These are phyloP conservation scores for Tetramorium parvispinum DNA, from an alignment of 1,140 invertebrate genomes.

Conservation along the genomic window DNA sequence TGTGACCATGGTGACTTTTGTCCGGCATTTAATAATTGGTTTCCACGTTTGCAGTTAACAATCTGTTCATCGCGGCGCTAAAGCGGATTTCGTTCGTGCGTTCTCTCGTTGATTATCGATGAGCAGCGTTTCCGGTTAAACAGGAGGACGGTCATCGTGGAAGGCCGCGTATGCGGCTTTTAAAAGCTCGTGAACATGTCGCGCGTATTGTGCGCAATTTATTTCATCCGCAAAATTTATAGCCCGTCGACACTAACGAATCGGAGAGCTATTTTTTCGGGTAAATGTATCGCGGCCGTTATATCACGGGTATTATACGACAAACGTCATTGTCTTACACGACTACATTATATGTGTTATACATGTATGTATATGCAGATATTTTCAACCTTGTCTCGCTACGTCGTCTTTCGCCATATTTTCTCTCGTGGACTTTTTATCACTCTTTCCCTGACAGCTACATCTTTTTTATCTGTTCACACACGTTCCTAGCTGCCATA, in stretches of 20 bases:
- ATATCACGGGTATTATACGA: slow-evolving; percentile 7
- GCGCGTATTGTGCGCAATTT: background rate
- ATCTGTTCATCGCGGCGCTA: slow-evolving; percentile 46
- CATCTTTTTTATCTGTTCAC: background rate
- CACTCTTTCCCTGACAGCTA: background rate
- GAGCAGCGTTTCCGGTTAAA: slow-evolving; percentile 29
- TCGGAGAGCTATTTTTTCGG: slow-evolving; percentile 38
- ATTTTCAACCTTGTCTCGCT: background rate
- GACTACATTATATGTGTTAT: background rate
- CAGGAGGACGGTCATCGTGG: slow-evolving; percentile 6
- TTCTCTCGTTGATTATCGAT: slow-evolving; percentile 41
- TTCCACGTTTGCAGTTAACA: slow-evolving; percentile 44
- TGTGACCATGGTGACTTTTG: background rate
- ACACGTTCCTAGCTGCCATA: background rate
- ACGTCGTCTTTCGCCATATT: background rate
- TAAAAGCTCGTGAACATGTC: slow-evolving; percentile 19
- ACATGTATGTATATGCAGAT: background rate
- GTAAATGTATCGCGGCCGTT: background rate
- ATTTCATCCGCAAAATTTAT: slow-evolving; percentile 19
- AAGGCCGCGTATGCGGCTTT: background rate
- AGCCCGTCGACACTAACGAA: slow-evolving; percentile 14
- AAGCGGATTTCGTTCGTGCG: slow-evolving; percentile 36
- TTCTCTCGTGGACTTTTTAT: background rate
- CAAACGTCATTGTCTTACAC: slow-evolving; percentile 19
- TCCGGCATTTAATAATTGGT: slow-evolving; percentile 41